Base-by-base conservation (phyloP, 2,888 invertebrate genomes). In the Chorisops tibialis region DNA sequence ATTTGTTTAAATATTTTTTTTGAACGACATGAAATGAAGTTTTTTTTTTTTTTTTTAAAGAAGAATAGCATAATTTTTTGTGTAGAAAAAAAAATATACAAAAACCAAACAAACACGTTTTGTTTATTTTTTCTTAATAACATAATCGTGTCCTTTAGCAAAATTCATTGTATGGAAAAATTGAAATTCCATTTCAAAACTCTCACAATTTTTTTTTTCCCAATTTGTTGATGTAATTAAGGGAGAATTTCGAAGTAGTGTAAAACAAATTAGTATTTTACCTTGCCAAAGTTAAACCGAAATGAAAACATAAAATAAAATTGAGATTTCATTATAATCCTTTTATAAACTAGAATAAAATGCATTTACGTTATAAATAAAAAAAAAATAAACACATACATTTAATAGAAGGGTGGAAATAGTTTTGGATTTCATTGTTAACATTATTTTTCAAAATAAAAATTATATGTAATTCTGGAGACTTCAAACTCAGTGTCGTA, bases 231-330 rank as follows among this genome's bases (percentile, higher is more conserved):
- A 30, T 30, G 30, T 30, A 30, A 30, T 30, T 24, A 7, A 30
- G 30, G 5, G 30, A 1, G 30, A 41, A 41, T 56, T 56, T 56
- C 19, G 22, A 35, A 43, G 24, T 30, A 45, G 56, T 22, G 52
- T 45, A 43, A 54, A 19, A 43, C 43, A 43, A 45, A 56, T 43
- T 56, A 56, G 56, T 56, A 56, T 56, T 56, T 45, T 43, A 45
- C 43, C 56, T 56, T 56, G 56, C 56, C 56, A 56, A 56, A 56
- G 56, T 30, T 30, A 45, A 45, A 56, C 43, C 43, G 24, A 45
- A 22, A 54, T 12, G 24, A 38, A 19, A 51, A 30, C n/a, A 30
- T 30, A 30, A 51, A 16, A 41, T 24, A 54, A 11, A 56, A 56
- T 56, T 45, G 56, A 56, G 30, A 56, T 56, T 56, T 45, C 43